phyloP scores from a whole-genome alignment of 1,140 invertebrate species.

The Aphelenchoides avenae region DNA sequence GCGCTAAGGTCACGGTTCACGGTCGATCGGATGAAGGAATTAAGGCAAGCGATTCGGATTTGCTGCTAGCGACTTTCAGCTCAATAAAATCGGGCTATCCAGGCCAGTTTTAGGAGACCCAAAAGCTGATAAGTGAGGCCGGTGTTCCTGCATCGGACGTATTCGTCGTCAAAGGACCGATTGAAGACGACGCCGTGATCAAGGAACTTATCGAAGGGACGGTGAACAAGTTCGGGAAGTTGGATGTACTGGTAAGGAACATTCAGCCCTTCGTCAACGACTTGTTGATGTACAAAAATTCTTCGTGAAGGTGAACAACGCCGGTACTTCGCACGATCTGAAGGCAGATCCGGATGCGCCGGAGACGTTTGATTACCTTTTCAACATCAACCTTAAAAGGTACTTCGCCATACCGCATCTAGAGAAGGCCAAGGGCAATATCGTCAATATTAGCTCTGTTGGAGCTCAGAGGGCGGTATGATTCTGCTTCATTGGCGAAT shows the following conservation, averaged over 20 bases:
- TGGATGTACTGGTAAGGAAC: conserved; percentile 79
- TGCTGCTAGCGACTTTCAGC: not conserved
- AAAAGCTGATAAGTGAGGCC: not conserved
- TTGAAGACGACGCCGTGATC: not conserved
- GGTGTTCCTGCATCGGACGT: not conserved
- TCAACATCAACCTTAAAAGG: not conserved
- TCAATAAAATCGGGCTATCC: not conserved
- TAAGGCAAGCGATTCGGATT: not conserved
- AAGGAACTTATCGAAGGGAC: conserved; percentile 8
- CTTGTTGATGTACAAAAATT: too few species aligned
- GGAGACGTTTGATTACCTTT: not conserved
- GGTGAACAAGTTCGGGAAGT: conserved; percentile 73
- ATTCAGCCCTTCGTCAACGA: too few species aligned
- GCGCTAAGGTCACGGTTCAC: conserved; percentile 31
- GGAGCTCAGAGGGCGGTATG: too few species aligned
- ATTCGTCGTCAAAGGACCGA: conserved; percentile 4
- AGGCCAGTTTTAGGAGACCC: not conserved
- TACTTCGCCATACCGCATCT: too few species aligned
- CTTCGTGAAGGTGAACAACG: too few species aligned
- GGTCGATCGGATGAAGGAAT: conserved; percentile 10
- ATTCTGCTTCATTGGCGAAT: too few species aligned
- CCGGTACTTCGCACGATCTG: conserved; percentile 65
- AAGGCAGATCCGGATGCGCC: not conserved
- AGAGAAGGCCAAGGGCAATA: too few species aligned
- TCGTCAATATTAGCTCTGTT: too few species aligned